Conservation (phyloP, 2,888 invertebrate species). For the Neria commutata region DNA sequence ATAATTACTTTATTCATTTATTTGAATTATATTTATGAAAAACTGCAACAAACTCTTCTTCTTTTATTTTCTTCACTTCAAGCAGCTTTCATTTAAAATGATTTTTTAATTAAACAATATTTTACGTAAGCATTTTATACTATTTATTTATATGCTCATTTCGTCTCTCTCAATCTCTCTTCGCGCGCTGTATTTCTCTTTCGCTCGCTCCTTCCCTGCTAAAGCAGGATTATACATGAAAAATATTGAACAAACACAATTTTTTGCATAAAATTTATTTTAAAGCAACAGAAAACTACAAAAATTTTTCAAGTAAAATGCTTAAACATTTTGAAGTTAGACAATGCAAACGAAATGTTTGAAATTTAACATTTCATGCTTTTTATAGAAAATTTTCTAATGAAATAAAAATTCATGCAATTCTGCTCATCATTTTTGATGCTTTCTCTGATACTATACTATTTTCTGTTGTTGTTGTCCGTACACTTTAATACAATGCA, state of each 20-base stretch:
- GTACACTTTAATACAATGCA: not conserved
- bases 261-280: no score
- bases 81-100: not conserved
- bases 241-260: conserved; percentile 29
- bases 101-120: not conserved
- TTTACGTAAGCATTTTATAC: no score
- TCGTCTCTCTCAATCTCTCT: not conserved
- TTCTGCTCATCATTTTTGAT: no score
- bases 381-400: no score
- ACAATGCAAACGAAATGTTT: not conserved
- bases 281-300: no score
- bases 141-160: not conserved
- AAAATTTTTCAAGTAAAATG: not conserved
- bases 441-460: no score
- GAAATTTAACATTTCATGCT: no score
- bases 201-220: not conserved
- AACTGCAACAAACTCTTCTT: not conserved
- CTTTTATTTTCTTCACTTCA: not conserved
- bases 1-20: not conserved
- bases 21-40: not conserved
- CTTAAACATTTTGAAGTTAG: not conserved
- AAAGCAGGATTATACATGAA: not conserved
- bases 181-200: not conserved
- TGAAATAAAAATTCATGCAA: no score
- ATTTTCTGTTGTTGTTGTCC: no score